A percentile compares a stretch with the other conserved stretches of the same genome.
Evolutionary conservation across 1,140 invertebrate species (phyloP).

Genomic region (Megalopta genalis): DNA sequence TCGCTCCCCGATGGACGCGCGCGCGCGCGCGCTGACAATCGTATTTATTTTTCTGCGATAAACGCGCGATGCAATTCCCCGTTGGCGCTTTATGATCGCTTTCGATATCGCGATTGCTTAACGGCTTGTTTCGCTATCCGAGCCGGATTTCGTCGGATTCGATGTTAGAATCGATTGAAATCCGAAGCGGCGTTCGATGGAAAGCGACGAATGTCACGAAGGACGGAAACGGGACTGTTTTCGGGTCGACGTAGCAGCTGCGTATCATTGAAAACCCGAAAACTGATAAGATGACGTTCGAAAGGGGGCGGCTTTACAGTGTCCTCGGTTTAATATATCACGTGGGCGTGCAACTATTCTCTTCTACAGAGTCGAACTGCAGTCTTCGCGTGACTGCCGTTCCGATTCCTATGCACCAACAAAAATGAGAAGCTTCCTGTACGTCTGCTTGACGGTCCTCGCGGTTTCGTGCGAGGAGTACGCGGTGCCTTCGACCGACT

Average conservation of each 20-base stretch:
- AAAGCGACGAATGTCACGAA: background rate
- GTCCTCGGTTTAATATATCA: slow-evolving; percentile 49
- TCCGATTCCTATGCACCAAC: background rate
- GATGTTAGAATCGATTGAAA: too few relatives aligned
- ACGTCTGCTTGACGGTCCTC: background rate
- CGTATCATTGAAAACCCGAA: background rate
- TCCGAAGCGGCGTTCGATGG: too few relatives aligned
- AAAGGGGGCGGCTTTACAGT: slow-evolving; percentile 31
- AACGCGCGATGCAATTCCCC: background rate
- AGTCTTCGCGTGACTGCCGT: background rate
- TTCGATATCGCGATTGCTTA: background rate
- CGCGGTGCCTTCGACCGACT: background rate
- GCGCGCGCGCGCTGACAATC: too few relatives aligned
- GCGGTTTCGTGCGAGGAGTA: background rate
- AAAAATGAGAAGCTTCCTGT: slow-evolving; percentile 6
- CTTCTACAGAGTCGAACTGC: background rate
- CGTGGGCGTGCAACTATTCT: slow-evolving; percentile 44
- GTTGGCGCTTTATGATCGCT: background rate
- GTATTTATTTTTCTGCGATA: background rate
- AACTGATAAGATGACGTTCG: slow-evolving; percentile 11
- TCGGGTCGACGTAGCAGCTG: too few relatives aligned
- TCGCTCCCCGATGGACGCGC: too few relatives aligned
- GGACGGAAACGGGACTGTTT: background rate
- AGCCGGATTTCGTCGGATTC: too few relatives aligned
- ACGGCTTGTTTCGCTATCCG: too few relatives aligned